A percentile compares a stretch with the other conserved stretches of the same genome.
These are phyloP conservation scores for Acrobasis repandana DNA, from an alignment of 2,888 invertebrate species.

Conservation along the genomic window DNA sequence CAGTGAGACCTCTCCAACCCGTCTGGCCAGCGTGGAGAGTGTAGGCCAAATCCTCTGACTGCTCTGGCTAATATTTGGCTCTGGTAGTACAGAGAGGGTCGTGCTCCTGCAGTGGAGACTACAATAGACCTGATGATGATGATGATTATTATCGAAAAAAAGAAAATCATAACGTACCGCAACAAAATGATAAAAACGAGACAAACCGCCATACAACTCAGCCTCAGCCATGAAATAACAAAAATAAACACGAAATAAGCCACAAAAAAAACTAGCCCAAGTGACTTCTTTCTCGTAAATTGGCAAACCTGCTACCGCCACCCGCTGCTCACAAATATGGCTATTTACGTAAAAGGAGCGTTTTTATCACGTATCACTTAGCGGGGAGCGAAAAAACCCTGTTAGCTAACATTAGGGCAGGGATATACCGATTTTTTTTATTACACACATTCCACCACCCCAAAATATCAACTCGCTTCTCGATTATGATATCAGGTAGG, in stretches of 20 bases:
- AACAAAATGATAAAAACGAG: not conserved
- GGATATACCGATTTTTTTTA: not conserved
- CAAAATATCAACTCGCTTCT: no score
- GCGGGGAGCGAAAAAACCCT: slow-evolving; percentile 26
- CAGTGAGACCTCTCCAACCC: no score
- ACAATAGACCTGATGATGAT: no score
- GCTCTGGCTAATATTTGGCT: no score
- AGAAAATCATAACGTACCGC: no score
- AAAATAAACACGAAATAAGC: slow-evolving; percentile 11
- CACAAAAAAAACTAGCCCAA: slow-evolving; percentile 21
- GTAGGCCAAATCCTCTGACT: no score
- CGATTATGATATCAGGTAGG: no score
- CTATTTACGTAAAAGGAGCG: slow-evolving; percentile 21
- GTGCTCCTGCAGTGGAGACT: no score
- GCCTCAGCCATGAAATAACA: not conserved
- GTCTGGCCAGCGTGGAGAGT: no score
- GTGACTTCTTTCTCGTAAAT: slow-evolving; percentile 19
- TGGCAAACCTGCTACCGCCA: slow-evolving; percentile 18
- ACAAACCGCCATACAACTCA: not conserved
- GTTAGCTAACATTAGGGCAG: slow-evolving; percentile 6
- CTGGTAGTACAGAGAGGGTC: no score
- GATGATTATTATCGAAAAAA: no score
- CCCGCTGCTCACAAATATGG: slow-evolving; percentile 20
- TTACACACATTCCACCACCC: not conserved
- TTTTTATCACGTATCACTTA: slow-evolving; percentile 27